phyloP scores from a whole-genome alignment of 2,797 vertebrate species.

The Cirrhinus mrigala region DNA sequence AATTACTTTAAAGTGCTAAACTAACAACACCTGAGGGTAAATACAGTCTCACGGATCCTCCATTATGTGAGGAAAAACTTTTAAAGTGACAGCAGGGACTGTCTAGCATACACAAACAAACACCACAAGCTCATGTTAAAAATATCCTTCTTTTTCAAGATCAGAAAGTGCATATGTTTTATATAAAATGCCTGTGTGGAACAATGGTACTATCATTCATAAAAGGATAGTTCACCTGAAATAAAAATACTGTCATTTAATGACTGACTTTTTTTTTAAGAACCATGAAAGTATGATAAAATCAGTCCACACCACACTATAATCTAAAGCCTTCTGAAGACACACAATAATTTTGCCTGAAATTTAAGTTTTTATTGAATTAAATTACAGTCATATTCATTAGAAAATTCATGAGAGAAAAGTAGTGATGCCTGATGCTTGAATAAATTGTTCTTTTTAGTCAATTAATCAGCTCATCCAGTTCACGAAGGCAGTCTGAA shows the following conservation, averaged over 20 bases:
- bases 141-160: not conserved
- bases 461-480: not conserved
- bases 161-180: slow-evolving; percentile 7
- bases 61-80: not conserved
- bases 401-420: not conserved
- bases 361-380: not conserved
- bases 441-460: not conserved
- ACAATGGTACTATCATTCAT: not conserved
- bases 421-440: not conserved
- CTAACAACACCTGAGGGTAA: slow-evolving; percentile 22
- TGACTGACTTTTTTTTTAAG: not conserved
- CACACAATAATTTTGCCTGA: not conserved
- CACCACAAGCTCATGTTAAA: not conserved
- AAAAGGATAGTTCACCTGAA: not conserved
- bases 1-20: slow-evolving; percentile 38
- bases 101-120: not conserved
- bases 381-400: not conserved
- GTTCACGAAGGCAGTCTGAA: slow-evolving; percentile 2
- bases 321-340: not conserved
- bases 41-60: slow-evolving; percentile 7
- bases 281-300: not conserved
- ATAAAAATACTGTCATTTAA: not conserved
- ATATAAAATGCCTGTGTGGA: not conserved
- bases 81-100: slow-evolving; percentile 18
- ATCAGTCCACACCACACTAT: not conserved